phyloP scores from a whole-genome alignment of 2,888 invertebrate species.

The Heliconius ethilla region DNA sequence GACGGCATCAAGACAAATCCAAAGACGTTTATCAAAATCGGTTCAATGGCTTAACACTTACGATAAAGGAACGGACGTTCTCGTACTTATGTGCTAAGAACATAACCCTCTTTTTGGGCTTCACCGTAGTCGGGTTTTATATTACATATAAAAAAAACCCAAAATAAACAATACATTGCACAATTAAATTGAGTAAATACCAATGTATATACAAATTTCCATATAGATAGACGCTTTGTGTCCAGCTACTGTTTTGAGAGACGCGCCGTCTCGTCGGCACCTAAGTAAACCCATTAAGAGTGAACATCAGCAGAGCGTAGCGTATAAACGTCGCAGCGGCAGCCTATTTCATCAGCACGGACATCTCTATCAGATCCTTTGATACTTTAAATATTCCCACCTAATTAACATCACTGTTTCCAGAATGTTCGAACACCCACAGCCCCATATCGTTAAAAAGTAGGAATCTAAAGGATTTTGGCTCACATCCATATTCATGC shows the following conservation, averaged over 20 bases:
- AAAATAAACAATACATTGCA: not conserved
- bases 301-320: constrained; percentile 29
- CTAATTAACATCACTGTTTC: constrained; percentile 46
- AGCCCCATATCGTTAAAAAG: constrained; percentile 54
- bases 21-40: too few species aligned
- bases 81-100: too few species aligned
- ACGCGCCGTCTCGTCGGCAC: not conserved
- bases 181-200: not conserved
- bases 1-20: too few species aligned
- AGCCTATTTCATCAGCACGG: constrained; percentile 16
- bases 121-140: too few species aligned
- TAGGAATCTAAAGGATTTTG: constrained; percentile 66
- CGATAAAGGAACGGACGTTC: too few species aligned
- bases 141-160: too few species aligned
- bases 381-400: constrained; percentile 39
- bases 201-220: not conserved
- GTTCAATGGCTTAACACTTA: too few species aligned
- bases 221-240: constrained; percentile 15
- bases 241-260: not conserved
- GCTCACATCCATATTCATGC: constrained; percentile 68
- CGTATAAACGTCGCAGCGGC: constrained; percentile 20
- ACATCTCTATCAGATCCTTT: constrained; percentile 36
- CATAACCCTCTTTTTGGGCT: too few species aligned
- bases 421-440: constrained; percentile 62
- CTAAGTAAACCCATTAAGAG: constrained; percentile 30